Evolutionary conservation across 2,113 vertebrate species (phyloP), one percentile per base, ranked within the genome.

Genomic region (Empidonax traillii): DNA sequence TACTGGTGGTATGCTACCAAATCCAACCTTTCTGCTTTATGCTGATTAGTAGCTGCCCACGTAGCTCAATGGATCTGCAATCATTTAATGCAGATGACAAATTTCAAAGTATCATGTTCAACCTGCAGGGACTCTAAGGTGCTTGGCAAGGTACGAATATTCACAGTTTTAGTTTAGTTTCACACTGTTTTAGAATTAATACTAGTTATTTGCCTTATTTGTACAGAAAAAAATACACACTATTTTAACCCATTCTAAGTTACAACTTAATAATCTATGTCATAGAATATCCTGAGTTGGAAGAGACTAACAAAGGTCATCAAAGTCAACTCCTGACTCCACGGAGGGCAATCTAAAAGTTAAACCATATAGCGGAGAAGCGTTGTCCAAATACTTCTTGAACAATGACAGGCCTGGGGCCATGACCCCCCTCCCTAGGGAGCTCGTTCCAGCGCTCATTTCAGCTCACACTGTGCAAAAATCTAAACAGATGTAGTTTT

Each of bases 321-420:
- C 35, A 89, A 83, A 58, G 67, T 63, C 58, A 86, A 73, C 7
- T 56, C 49, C 41, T 66, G 12, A 51, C 35, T 72, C 44, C 2
- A 5, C 27, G 43, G 0, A 65, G 25, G 44, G 27, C 27, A 81
- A 69, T 5, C 69, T 66, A 17, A 5, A 89, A 81, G 17, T 65
- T 56, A 76, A 82, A 52, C 27, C 37, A 76, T 1, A 19, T 9
- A 43, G 31, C 21, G 22, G 10, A 59, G 6, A 15, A 69, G 37
- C 0, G 0, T 5, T 52, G 53, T 18, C 21, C 44, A 79, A 86
- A 68, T 0, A 6, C 13, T 39, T 55, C 23, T 5, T 33, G 49
- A 68, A 63, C 23, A 31, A 14, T 23, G 6, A 27, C 12, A 58
- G 52, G 71, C 21, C 43, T 52, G n/a, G 20, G 51, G 22, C 43